phyloP scores from a whole-genome alignment of 1,140 invertebrate genomes.

The Dinothrombium tinctorium region DNA sequence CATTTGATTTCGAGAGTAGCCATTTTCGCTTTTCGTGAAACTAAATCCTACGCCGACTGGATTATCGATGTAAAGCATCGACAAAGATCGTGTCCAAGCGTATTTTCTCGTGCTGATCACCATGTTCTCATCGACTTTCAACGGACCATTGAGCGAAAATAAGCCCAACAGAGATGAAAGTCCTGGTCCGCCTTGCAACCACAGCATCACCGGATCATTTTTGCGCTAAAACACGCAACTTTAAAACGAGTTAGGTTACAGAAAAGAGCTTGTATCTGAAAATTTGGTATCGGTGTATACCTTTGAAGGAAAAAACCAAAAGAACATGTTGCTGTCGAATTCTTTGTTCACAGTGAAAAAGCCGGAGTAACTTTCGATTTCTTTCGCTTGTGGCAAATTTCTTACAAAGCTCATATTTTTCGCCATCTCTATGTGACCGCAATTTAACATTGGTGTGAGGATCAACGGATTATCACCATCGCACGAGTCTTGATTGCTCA shows the following conservation, averaged over 20 bases:
- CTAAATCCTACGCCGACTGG: slow-evolving; percentile 41
- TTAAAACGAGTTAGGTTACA: too few relatives aligned
- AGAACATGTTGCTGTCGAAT: slow-evolving; percentile 14
- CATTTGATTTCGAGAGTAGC: slow-evolving; percentile 13
- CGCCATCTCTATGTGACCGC: too few relatives aligned
- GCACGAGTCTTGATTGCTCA: too few relatives aligned
- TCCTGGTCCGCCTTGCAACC: slow-evolving; percentile 65
- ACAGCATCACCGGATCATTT: slow-evolving; percentile 40
- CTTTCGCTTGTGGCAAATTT: slow-evolving; percentile 5
- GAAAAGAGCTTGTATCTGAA: neutral
- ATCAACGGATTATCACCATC: too few relatives aligned
- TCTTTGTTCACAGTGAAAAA: slow-evolving; percentile 15
- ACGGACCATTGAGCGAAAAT: slow-evolving; percentile 57
- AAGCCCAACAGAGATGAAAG: slow-evolving; percentile 50
- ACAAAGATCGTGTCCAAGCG: slow-evolving; percentile 45
- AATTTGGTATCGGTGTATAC: slow-evolving; percentile 1
- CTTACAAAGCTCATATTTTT: too few relatives aligned
- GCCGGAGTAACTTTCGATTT: slow-evolving; percentile 13
- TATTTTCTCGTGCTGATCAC: slow-evolving; percentile 33
- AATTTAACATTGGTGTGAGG: too few relatives aligned
- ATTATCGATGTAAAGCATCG: slow-evolving; percentile 61
- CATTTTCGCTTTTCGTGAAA: slow-evolving; percentile 13
- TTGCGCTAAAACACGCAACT: neutral
- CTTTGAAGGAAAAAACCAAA: slow-evolving; percentile 15
- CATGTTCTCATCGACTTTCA: slow-evolving; percentile 27